Evolutionary conservation across 1,140 invertebrate genomes (phyloP), one percentile per base, ranked within the genome.

Genomic region (Apolygus lucorum): DNA sequence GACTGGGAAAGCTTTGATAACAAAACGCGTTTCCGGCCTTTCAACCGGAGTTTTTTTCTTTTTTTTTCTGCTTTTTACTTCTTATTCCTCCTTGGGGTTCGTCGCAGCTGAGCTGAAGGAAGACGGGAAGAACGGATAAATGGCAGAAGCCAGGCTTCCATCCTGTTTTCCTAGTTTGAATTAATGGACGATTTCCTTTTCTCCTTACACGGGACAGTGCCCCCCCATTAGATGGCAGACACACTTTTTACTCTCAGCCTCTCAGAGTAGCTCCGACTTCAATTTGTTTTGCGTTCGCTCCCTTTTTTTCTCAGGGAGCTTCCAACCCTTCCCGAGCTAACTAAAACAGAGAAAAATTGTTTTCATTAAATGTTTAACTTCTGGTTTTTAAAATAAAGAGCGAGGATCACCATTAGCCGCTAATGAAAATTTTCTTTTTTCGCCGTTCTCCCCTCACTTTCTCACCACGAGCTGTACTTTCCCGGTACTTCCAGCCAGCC

Each of bases 171-270:
- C 54, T 59, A 59, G 54, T 59, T 59, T 13, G 22, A 59, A 59
- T 59, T 59, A 59, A 59, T 59, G 54, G 54, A 24, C 54, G 54
- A 59, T 59, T 59, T 59, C 54, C 54, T 59, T 59, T 59, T 59
- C 54, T 59, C 54, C 54, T 59, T 59, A 59, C 54, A 24, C 54
- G 22, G 54, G 54, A 59, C 54, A 59, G 54, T 13, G 11, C 54
- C n/a, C n/a, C 22, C 54, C 54, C 54, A 59, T 59, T 59, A 59
- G 54, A 59, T 21, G 11, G 54, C 4, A 59, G 54, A 59, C 54
- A 59, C 11, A 59, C 54, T 59, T 59, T 59, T 59, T 59, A 59
- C 22, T 22, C 22, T 59, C 22, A 11, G 22, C 54, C 34, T 17
- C 17, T 42, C 17, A 17, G 22, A 59, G 13, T 24, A 8, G 22